A percentile compares a stretch with the other conserved stretches of the same genome.
These are phyloP conservation scores for Prinia subflava DNA, from an alignment of 2,113 vertebrate species.

Conservation along the genomic window DNA sequence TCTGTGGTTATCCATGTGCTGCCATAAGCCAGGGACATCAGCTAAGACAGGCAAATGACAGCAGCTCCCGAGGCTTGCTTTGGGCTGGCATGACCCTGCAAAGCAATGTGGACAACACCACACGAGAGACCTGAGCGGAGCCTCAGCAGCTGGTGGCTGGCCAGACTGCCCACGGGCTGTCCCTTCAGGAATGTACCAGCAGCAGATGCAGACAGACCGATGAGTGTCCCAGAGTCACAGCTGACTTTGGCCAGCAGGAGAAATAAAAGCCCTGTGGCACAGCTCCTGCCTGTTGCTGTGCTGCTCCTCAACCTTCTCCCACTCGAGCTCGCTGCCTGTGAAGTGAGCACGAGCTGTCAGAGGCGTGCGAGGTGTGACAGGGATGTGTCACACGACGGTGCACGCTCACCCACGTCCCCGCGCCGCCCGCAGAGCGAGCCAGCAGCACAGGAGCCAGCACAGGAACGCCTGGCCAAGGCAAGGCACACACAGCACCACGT, in stretches of 20 bases:
- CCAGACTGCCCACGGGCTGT: background rate
- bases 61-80: background rate
- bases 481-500: background rate
- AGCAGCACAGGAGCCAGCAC: background rate
- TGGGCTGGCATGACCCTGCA: background rate
- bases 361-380: background rate
- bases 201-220: background rate
- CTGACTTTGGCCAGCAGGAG: background rate
- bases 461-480: background rate
- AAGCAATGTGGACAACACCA: background rate
- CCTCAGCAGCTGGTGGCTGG: background rate
- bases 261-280: background rate
- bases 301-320: background rate
- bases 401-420: accelerated
- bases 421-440: background rate
- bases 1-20: background rate
- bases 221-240: background rate
- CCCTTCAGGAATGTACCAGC: background rate
- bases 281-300: background rate
- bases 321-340: background rate
- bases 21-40: background rate
- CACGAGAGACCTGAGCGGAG: accelerated
- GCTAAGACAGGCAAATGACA: background rate
- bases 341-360: background rate
- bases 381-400: background rate